Percentiles rank a stretch among this genome's conserved stretches.
phyloP scores from a whole-genome alignment of 2,113 vertebrate genomes.

The Psilopogon haemacephalus region DNA sequence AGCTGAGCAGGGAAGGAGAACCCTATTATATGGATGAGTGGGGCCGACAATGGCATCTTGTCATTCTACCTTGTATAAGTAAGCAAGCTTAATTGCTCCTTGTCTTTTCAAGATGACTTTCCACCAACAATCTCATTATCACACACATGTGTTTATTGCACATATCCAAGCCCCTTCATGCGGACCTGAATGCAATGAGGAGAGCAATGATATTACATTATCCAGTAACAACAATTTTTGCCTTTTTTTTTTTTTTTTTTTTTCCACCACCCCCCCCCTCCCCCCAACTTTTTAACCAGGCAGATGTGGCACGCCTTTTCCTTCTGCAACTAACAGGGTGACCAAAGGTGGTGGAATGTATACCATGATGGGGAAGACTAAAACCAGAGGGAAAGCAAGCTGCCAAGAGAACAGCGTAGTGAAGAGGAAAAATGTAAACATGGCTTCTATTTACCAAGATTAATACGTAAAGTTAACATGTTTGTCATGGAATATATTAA shows the following conservation, averaged over 20 bases:
- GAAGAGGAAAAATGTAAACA: constrained; percentile 50
- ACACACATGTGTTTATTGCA: constrained; percentile 62
- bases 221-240: not conserved
- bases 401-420: constrained; percentile 55
- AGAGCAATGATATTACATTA: not conserved
- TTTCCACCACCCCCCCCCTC: too few relatives aligned
- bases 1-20: constrained; percentile 54
- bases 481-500: constrained; percentile 63
- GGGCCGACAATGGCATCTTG: constrained; percentile 58
- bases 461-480: constrained; percentile 40
- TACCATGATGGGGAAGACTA: constrained; percentile 11
- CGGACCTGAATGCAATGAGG: not conserved
- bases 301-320: constrained; percentile 23
- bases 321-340: constrained; percentile 10
- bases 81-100: constrained; percentile 73
- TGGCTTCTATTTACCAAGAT: constrained; percentile 61
- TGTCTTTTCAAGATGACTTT: constrained; percentile 69
- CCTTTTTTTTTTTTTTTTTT: not conserved
- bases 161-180: constrained; percentile 17
- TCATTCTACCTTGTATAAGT: constrained; percentile 69
- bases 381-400: constrained; percentile 57
- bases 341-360: constrained; percentile 42
- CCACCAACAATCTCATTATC: constrained; percentile 73
- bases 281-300: constrained; percentile 2
- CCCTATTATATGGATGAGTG: constrained; percentile 68